These are phyloP conservation scores for Clivina fossor DNA, from an alignment of 2,888 invertebrate species.

Conservation along the genomic window DNA sequence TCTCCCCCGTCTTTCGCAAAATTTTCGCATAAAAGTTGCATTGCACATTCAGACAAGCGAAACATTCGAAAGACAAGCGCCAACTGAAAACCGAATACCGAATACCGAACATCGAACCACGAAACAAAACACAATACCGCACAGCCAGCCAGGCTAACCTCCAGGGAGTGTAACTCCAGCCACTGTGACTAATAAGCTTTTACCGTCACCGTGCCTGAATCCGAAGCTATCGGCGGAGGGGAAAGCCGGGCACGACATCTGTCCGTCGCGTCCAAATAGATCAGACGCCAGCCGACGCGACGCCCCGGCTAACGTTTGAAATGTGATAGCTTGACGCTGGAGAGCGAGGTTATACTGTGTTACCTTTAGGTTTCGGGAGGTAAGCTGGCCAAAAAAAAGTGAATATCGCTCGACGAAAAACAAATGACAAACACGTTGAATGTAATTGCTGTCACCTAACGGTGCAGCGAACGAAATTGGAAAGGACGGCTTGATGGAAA, in stretches of 20 bases:
- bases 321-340: conserved; percentile 1
- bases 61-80: no score
- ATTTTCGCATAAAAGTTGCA: no score
- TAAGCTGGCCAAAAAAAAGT: no score
- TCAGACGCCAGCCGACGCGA: neutral
- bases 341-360: no score
- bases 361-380: no score
- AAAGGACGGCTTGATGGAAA: neutral
- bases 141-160: conserved; percentile 5
- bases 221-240: neutral
- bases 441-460: conserved; percentile 5
- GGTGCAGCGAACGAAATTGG: neutral
- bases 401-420: neutral
- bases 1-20: no score
- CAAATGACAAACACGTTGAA: conserved; percentile 1
- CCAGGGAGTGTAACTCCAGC: conserved; percentile 19
- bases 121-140: neutral
- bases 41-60: no score
- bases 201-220: conserved; percentile 5
- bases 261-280: neutral
- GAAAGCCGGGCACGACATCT: neutral
- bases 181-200: conserved; percentile 22
- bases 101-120: no score
- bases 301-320: conserved; percentile 6
- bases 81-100: no score